Conservation (phyloP, 2,797 vertebrate genomes). For the Siniperca undulata region DNA sequence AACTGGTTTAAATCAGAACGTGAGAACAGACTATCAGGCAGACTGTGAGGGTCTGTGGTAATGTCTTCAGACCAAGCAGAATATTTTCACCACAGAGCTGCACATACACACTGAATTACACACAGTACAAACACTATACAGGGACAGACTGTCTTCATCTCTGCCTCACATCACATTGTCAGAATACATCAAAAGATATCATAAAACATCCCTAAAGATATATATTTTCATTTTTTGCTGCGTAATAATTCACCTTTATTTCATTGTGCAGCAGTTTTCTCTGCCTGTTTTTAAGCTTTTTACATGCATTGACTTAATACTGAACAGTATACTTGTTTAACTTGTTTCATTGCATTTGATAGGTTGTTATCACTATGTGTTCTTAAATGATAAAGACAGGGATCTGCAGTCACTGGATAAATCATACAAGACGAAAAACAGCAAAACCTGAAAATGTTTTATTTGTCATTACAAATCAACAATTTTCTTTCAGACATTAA, state of each 20-base stretch:
- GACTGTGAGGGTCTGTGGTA: constrained; percentile 83
- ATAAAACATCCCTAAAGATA: constrained; percentile 11
- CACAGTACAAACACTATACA: constrained; percentile 32
- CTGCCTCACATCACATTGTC: constrained; percentile 32
- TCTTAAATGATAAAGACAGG: neutral
- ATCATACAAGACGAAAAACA: neutral
- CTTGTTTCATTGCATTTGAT: neutral
- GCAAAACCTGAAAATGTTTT: constrained; percentile 1
- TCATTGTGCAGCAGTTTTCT: neutral
- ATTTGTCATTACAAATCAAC: neutral
- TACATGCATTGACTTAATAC: neutral
- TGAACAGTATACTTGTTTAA: neutral
- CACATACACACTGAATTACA: constrained; percentile 28
- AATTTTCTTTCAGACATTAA: neutral
- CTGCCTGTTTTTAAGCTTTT: neutral
- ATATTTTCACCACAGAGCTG: constrained; percentile 70
- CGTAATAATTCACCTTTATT: neutral
- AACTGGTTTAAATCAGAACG: constrained; percentile 90
- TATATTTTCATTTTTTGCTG: neutral
- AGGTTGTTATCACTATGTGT: neutral
- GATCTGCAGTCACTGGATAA: neutral
- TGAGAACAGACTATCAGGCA: constrained; percentile 86
- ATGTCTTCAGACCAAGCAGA: constrained; percentile 82
- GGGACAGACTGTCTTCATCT: constrained; percentile 46
- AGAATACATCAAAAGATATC: constrained; percentile 41